phyloP scores from a whole-genome alignment of 2,888 invertebrate genomes.

The Tachystola acroxantha region DNA sequence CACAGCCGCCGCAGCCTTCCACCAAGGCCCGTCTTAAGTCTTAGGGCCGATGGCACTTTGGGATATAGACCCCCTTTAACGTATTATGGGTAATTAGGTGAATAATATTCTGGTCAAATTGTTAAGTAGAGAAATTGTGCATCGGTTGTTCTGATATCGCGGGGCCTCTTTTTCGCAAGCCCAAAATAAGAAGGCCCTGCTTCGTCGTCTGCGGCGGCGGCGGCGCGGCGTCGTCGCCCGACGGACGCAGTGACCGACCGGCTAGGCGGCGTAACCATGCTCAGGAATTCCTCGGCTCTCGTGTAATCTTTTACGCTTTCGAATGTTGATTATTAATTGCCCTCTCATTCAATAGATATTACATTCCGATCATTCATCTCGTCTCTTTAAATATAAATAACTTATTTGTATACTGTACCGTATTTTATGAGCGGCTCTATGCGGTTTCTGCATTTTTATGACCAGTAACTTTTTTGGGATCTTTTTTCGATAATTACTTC shows the following conservation, averaged over 20 bases:
- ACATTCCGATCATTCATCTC: conserved; percentile 54
- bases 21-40: too few relatives aligned
- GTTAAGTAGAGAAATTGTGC: too few relatives aligned
- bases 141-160: too few relatives aligned
- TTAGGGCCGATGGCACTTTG: too few relatives aligned
- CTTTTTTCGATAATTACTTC: conserved; percentile 5
- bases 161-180: too few relatives aligned
- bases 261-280: conserved; percentile 23
- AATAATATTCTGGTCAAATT: too few relatives aligned
- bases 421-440: conserved; percentile 9
- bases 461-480: conserved; percentile 5
- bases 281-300: conserved; percentile 57
- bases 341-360: conserved; percentile 59
- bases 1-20: conserved; percentile 27
- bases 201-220: too few relatives aligned
- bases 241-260: background rate
- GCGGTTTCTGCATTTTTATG: conserved; percentile 2
- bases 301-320: conserved; percentile 70
- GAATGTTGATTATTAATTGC: conserved; percentile 68
- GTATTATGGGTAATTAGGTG: too few relatives aligned
- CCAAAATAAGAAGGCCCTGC: too few relatives aligned
- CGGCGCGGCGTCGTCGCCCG: too few relatives aligned
- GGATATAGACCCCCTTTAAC: too few relatives aligned
- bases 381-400: conserved; percentile 41
- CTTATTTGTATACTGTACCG: conserved; percentile 12